Percentiles rank a stretch among this genome's conserved stretches.
phyloP scores from a whole-genome alignment of 2,888 invertebrate genomes.

The Luperina nickerlii region DNA sequence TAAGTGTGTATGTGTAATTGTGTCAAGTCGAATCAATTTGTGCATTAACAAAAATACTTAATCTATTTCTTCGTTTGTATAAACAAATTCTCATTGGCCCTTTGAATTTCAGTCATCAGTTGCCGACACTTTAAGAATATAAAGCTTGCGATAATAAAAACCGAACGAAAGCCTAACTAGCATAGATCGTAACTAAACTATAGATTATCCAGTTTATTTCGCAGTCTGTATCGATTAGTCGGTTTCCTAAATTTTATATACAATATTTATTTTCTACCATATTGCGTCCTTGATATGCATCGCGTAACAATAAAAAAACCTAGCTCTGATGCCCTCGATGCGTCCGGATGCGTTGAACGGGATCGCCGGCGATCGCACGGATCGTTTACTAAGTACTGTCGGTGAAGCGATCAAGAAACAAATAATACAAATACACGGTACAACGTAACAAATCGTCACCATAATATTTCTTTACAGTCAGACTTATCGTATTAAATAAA shows the following conservation, averaged over 20 bases:
- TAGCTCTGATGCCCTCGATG: constrained; percentile 87
- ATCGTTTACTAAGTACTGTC: constrained; percentile 85
- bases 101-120: constrained; percentile 88
- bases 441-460: constrained; percentile 85
- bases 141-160: constrained; percentile 88
- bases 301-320: constrained; percentile 90
- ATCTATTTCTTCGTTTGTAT: constrained; percentile 77
- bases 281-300: constrained; percentile 91
- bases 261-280: constrained; percentile 91
- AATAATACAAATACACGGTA: constrained; percentile 86
- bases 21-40: constrained; percentile 80
- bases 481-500: constrained; percentile 90
- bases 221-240: constrained; percentile 89
- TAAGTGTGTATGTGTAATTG: constrained; percentile 67
- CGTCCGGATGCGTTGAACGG: constrained; percentile 79
- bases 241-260: constrained; percentile 87
- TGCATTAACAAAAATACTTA: constrained; percentile 83
- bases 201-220: constrained; percentile 86
- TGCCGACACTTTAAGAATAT: constrained; percentile 85
- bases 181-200: constrained; percentile 89
- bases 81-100: constrained; percentile 87
- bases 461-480: constrained; percentile 87
- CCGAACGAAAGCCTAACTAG: constrained; percentile 88
- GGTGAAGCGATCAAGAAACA: constrained; percentile 86
- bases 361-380: constrained; percentile 73